Base-by-base conservation (phyloP, 1,140 invertebrate genomes). In the Drosophila novamexicana region DNA sequence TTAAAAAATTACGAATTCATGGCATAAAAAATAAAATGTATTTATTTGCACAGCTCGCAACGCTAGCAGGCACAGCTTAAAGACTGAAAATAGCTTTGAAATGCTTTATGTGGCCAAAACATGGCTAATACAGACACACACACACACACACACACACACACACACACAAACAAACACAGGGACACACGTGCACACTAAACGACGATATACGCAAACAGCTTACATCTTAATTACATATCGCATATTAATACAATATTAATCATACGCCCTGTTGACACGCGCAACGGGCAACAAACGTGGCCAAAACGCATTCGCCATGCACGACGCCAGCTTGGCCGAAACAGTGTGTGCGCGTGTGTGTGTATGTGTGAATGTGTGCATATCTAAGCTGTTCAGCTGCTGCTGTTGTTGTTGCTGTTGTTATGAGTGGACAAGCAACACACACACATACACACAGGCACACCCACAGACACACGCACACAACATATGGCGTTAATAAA, bases 171-270 rank as follows among this genome's bases (percentile, higher is more conserved):
- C 49, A 45, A n/a, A 59, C 5, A 44, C 36, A 58, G n/a, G 45
- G 4, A 49, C 42, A 10, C 36, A 22, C n/a, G 34, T 34, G 37
- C 45, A 39, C 29, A 34, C 16, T 75, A 57, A 69, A 49, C 71
- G 57, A 66, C 64, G 57, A 71, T 86, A 81, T 69, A 83, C 52
- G 68, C 68, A 77, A 80, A 77, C 66, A 89, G 77, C 83, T 83
- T 80, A 88, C 83, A 89, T 89, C 84, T 89, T 88, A 88, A 88
- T 89, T 89, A 88, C 84, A 89, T 81, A 88, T 84, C 80, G 83
- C 80, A 88, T 89, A 88, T 88, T 88, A 88, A 88, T 88, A 89
- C 84, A 88, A 84, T 89, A 88, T 88, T 88, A 88, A 88, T 88
- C 84, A 88, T 88, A 88, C 84, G 80, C 77, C 80, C 70, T 84